These are phyloP conservation scores for Micrasema minimum DNA, from an alignment of 1,140 invertebrate genomes.

Conservation along the genomic window DNA sequence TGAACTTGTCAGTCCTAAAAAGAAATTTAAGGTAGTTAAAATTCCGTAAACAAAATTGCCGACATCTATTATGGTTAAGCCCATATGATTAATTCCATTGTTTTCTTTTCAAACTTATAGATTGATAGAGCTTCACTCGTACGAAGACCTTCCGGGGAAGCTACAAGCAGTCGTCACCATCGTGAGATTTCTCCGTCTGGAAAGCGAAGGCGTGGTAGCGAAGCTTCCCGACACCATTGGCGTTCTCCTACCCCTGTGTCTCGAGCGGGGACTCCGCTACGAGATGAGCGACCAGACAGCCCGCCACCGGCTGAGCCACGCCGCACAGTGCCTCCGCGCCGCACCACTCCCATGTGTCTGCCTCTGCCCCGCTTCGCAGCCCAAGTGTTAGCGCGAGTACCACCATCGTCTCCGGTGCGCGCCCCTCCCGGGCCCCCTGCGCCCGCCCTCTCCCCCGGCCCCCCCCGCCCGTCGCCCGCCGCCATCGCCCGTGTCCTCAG, in stretches of 20 bases:
- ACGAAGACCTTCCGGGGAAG: conserved; percentile 54
- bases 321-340: conserved; percentile 65
- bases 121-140: conserved; percentile 58
- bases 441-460: conserved; percentile 59
- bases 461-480: conserved; percentile 70
- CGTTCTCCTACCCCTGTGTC: conserved; percentile 67
- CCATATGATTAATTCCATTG: too few species aligned
- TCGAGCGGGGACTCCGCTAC: conserved; percentile 83
- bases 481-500: conserved; percentile 67
- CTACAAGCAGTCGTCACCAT: conserved; percentile 50
- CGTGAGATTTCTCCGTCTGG: conserved; percentile 59
- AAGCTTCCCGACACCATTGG: conserved; percentile 51
- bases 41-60: too few species aligned
- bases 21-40: conserved; percentile 68
- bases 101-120: too few species aligned
- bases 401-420: conserved; percentile 58
- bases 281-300: conserved; percentile 84
- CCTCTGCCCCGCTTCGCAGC: conserved; percentile 87
- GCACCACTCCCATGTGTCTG: conserved; percentile 77
- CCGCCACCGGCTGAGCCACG: conserved; percentile 77
- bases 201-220: conserved; percentile 50
- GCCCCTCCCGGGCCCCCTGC: conserved; percentile 60
- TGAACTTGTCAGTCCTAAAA: conserved; percentile 73
- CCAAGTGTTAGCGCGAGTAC: conserved; percentile 70
- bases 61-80: too few species aligned